These are phyloP conservation scores for Enteromius trimaculatus DNA, from an alignment of 2,797 vertebrate genomes.

Conservation along the genomic window DNA sequence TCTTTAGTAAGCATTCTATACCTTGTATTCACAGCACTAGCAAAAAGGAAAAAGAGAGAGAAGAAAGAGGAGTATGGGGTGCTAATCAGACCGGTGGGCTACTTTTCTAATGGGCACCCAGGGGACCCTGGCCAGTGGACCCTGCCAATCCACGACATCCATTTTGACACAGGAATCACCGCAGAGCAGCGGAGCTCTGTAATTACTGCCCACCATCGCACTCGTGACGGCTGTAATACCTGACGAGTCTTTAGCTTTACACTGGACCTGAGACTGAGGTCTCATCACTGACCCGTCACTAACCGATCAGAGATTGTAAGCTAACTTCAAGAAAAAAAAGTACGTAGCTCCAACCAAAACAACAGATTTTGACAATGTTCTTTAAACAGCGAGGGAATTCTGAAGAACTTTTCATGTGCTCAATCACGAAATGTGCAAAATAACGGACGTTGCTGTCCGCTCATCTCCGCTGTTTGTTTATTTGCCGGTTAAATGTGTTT, in stretches of 20 bases:
- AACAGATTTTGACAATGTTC: slow-evolving; percentile 5
- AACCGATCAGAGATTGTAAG: neutral
- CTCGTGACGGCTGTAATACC: slow-evolving; percentile 67
- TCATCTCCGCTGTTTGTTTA: slow-evolving; percentile 52
- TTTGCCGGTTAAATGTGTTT: slow-evolving; percentile 61
- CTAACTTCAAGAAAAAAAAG: neutral
- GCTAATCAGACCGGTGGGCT: slow-evolving; percentile 63
- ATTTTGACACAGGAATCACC: slow-evolving; percentile 64
- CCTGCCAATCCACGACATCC: slow-evolving; percentile 63
- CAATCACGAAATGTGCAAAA: slow-evolving; percentile 15
- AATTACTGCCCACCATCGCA: slow-evolving; percentile 68
- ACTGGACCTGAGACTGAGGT: neutral
- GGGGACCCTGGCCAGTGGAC: slow-evolving; percentile 61
- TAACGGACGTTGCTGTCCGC: slow-evolving; percentile 37
- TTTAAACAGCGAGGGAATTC: neutral
- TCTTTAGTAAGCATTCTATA: neutral
- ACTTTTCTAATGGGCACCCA: slow-evolving; percentile 71
- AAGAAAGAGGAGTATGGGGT: slow-evolving; percentile 1
- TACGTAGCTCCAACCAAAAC: slow-evolving; percentile 7
- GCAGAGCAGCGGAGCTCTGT: slow-evolving; percentile 55
- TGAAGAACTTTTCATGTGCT: neutral
- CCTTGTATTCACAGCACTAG: neutral
- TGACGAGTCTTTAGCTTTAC: slow-evolving; percentile 49
- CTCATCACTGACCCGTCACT: slow-evolving; percentile 23
- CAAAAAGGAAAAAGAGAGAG: neutral